Evolutionary conservation across 2,113 vertebrate species (phyloP).

Genomic region (Lophochroa leadbeateri): DNA sequence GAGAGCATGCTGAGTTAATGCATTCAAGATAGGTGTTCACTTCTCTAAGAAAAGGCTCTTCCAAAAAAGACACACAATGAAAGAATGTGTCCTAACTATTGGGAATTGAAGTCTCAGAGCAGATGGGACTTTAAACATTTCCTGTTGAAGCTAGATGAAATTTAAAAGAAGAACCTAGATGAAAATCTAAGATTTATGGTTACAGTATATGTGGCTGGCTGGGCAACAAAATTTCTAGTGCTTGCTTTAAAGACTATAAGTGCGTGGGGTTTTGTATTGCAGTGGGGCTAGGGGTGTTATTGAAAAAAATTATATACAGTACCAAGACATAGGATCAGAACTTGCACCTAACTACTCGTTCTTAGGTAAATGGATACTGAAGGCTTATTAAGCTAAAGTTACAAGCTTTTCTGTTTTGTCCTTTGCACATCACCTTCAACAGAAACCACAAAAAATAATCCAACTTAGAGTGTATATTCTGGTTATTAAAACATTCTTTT

Average conservation of each 20-base stretch:
- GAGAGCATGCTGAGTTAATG: not conserved
- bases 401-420: not conserved
- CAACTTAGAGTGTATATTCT: not conserved
- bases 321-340: not conserved
- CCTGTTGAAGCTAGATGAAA: not conserved
- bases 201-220: not conserved
- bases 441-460: not conserved
- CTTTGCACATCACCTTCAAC: not conserved
- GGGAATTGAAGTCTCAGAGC: not conserved
- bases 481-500: not conserved
- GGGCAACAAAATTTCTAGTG: not conserved
- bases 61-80: not conserved
- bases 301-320: not conserved
- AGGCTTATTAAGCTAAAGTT: not conserved
- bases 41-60: not conserved
- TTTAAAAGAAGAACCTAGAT: not conserved
- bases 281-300: accelerated
- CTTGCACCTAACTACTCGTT: not conserved
- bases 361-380: too few species aligned
- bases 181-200: not conserved
- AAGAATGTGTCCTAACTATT: not conserved
- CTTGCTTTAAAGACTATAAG: not conserved
- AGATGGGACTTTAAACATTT: not conserved
- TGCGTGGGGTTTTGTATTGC: accelerated
- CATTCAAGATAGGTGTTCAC: not conserved